Base-by-base conservation (phyloP, 2,113 vertebrate species). In the Hymenochirus boettgeri region DNA sequence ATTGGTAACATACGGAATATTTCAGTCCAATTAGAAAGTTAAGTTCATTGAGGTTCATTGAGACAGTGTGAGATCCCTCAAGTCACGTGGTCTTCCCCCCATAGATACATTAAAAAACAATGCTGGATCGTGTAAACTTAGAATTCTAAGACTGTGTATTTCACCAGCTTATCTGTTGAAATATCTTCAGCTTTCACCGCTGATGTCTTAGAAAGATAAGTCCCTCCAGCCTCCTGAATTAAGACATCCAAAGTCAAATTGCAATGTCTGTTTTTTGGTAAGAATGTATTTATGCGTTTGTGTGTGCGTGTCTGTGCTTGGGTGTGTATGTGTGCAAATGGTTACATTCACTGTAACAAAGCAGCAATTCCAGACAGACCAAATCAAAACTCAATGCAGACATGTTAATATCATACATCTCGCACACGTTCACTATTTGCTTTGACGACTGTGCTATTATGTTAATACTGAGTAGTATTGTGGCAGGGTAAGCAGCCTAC, bases 201-300 rank as follows among this genome's bases (percentile, higher is more conserved):
- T 65, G 25, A 18, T 31, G n/a, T n/a, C n/a, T n/a, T n/a, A n/a
- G n/a, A 13, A 31, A 60, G 13, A 25, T 17, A 48, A 25, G 29
- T 27, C 0, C 61, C 70, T 37, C 73, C 69, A 42, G 15, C 33
- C 5, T 59, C 45, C 62, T 70, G 25, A 65, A 33, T 25, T 12
- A 73, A 9, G 33, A 67, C 61, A 64, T 70, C 69, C 12, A 35
- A 56, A 52, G 19, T 10, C n/a, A 7, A 72, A 7, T 12, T 64
- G 52, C 22, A 29, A 50, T 27, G 55, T 42, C 62, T 47, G 65
- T 57, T 45, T 73, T 72, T 70, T 15, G 70, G 53, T 74, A n/a
- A 62, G 64, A 47, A 21, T 25, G 8, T 25, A 47, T 18, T n/a
- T 37, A 57, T 57, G 46, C 13, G 8, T 8, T 48, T 22, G 19